Percentiles rank a stretch among this genome's conserved stretches.
Evolutionary conservation across 1,140 invertebrate species (phyloP).

Genomic region (Protaetia brevitarsis): DNA sequence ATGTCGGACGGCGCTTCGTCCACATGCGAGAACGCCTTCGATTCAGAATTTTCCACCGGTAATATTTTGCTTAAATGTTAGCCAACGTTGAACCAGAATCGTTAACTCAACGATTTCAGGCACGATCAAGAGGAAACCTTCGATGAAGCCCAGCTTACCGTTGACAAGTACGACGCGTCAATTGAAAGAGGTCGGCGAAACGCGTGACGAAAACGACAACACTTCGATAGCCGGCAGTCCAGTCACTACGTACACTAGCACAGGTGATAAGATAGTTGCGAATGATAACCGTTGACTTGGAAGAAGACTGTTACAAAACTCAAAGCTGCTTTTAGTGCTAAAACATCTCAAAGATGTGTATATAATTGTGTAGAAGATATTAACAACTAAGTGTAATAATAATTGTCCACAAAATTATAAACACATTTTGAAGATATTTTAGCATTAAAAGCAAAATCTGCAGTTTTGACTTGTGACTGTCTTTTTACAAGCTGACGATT

Average conservation of each 20-base stretch:
- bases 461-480: too few species aligned
- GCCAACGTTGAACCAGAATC: slow-evolving; percentile 15
- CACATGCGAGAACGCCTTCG: slow-evolving; percentile 71
- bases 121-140: slow-evolving; percentile 85
- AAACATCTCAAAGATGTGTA: too few species aligned
- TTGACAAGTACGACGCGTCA: slow-evolving; percentile 87
- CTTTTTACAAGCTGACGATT: too few species aligned
- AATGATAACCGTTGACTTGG: too few species aligned
- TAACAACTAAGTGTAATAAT: too few species aligned
- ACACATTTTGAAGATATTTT: too few species aligned
- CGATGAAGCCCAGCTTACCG: slow-evolving; percentile 86
- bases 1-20: slow-evolving; percentile 70
- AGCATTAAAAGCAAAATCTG: too few species aligned
- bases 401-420: too few species aligned
- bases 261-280: slow-evolving; percentile 30
- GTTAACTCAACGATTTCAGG: slow-evolving; percentile 52
- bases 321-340: too few species aligned
- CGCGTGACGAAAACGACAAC: slow-evolving; percentile 47
- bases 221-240: slow-evolving; percentile 35
- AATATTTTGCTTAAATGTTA: slow-evolving; percentile 31
- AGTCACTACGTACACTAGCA: slow-evolving; percentile 41
- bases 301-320: too few species aligned
- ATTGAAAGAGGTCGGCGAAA: slow-evolving; percentile 77
- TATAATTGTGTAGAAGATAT: too few species aligned
- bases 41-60: slow-evolving; percentile 71